Evolutionary conservation across 2,888 invertebrate species (phyloP), one percentile per base, ranked within the genome.

Genomic region (Vesta saturnalis): DNA sequence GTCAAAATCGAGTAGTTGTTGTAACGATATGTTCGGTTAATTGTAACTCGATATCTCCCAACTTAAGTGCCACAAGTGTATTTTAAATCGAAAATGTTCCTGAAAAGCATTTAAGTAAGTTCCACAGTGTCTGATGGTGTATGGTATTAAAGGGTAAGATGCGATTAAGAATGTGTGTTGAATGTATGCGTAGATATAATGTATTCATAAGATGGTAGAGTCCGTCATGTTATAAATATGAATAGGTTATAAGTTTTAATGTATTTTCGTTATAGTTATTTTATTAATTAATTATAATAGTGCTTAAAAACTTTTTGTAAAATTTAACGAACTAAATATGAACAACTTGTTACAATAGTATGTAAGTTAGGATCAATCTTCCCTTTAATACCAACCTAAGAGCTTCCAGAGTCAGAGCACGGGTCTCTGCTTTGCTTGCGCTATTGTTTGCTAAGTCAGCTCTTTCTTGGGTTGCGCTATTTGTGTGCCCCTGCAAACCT

Each of bases 101-200:
- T 85, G 83, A 83, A 83, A 85, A 85, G 84, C 85, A 83, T 84
- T 84, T 83, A 84, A 82, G 79, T 79, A 80, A 77, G 70, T 79
- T 77, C 73, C 73, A 77, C 76, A 68, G 67, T 71, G 71, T 68
- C 71, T 68, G 68, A 71, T 68, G 68, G 64, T 68, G 74, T 79
- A 79, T 83, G 83, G 83, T 84, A 84, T 83, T 84, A 83, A 83
- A 83, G 83, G 83, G 83, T 76, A 80, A 83, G 82, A 81, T 80
- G 77, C 76, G 77, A 79, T 77, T 78, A 77, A 79, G 80, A 77
- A 79, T 82, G 81, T 78, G 81, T 81, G 81, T 81, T 80, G 77
- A 78, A 79, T 79, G 80, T 76, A 77, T 80, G 77, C 77, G 74
- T 77, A 69, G 22, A 65, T 59, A 52, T 52, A 52, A 19, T 66